phyloP scores from a whole-genome alignment of 2,113 vertebrate genomes.

The Poicephalus meyeri region DNA sequence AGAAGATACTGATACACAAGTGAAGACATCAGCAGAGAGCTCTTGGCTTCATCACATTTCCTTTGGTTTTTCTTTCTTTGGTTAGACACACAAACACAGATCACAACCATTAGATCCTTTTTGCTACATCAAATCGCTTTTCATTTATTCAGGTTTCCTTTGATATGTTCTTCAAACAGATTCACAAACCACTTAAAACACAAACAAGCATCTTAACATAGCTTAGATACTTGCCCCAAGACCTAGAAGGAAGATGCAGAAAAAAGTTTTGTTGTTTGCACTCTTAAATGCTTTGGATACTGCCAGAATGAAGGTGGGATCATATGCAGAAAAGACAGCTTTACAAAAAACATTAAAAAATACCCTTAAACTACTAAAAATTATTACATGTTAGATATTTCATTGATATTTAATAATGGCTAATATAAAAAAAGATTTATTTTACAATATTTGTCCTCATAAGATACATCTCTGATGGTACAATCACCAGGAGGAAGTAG shows the following conservation, averaged over 20 bases:
- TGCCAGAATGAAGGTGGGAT: neutral
- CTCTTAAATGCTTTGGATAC: neutral
- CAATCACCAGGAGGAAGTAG: neutral
- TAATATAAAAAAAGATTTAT: neutral
- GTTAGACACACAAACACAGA: conserved; percentile 53
- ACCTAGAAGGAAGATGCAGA: neutral
- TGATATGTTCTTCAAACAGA: conserved; percentile 49
- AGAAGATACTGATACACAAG: conserved; percentile 62
- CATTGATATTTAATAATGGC: neutral
- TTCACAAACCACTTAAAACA: conserved; percentile 59
- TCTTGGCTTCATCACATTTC: conserved; percentile 58
- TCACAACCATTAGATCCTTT: neutral
- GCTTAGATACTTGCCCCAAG: neutral
- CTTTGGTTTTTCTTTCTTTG: neutral
- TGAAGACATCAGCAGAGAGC: conserved; percentile 56
- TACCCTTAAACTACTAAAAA: conserved; percentile 25
- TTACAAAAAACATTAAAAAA: conserved; percentile 22
- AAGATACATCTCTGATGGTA: neutral
- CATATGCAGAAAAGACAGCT: neutral
- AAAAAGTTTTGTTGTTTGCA: neutral
- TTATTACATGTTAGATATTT: neutral
- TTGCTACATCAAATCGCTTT: neutral
- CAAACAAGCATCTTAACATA: conserved; percentile 38
- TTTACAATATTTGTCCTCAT: conserved; percentile 50
- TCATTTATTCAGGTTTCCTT: conserved; percentile 10